phyloP scores from a whole-genome alignment of 2,888 invertebrate species.

The Elmis aenea region DNA sequence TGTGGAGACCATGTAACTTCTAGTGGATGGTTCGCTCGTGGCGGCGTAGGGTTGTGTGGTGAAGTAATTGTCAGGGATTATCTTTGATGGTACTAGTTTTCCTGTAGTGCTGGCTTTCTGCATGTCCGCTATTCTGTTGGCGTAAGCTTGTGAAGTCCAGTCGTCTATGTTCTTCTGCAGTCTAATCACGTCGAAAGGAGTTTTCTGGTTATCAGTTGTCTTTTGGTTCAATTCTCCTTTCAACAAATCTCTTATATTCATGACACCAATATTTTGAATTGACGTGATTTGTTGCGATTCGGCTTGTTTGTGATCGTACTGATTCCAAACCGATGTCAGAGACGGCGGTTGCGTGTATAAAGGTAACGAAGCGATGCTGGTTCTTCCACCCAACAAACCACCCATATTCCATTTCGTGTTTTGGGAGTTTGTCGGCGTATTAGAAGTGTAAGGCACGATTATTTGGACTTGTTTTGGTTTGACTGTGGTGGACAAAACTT shows the following conservation, averaged over 20 bases:
- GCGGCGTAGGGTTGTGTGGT: constrained; percentile 53
- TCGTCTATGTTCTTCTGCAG: constrained; percentile 79
- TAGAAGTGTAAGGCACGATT: constrained; percentile 73
- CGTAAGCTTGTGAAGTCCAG: constrained; percentile 76
- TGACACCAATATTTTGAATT: constrained; percentile 34
- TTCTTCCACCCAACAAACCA: neutral
- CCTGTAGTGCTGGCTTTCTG: constrained; percentile 48
- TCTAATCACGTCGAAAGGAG: constrained; percentile 65
- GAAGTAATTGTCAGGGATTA: constrained; percentile 73
- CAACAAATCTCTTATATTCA: constrained; percentile 51
- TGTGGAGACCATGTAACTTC: constrained; percentile 9
- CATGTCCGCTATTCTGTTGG: constrained; percentile 48
- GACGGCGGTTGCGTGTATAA: constrained; percentile 37
- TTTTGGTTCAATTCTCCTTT: constrained; percentile 32
- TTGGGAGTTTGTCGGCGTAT: constrained; percentile 35
- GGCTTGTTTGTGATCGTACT: constrained; percentile 49
- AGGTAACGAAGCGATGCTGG: constrained; percentile 18
- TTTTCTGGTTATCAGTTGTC: constrained; percentile 39
- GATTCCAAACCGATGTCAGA: constrained; percentile 37
- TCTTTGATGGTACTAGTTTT: constrained; percentile 60
- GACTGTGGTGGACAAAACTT: constrained; percentile 37
- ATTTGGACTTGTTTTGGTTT: constrained; percentile 68
- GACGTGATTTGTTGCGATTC: constrained; percentile 47
- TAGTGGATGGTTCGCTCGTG: constrained; percentile 19
- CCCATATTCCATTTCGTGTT: too few species aligned